phyloP scores from a whole-genome alignment of 2,888 invertebrate genomes.

The Xestobium rufovillosum region DNA sequence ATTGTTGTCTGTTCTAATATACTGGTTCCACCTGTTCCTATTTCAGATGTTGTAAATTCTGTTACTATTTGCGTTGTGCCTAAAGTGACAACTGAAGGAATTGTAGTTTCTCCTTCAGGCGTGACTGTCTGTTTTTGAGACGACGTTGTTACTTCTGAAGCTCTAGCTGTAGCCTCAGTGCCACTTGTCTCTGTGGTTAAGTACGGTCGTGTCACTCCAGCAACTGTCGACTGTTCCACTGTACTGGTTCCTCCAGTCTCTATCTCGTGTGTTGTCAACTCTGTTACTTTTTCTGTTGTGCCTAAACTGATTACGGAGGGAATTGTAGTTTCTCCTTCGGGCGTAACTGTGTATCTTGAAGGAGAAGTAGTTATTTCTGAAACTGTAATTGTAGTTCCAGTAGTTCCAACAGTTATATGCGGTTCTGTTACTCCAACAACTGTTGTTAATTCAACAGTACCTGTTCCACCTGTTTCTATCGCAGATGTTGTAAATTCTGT shows the following conservation, averaged over 20 bases:
- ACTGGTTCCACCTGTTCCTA: conserved; percentile 14
- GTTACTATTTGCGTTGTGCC: conserved; percentile 18
- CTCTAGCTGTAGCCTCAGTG: too few relatives aligned
- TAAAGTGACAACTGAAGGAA: conserved; percentile 24
- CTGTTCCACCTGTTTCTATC: conserved; percentile 10
- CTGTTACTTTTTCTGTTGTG: conserved; percentile 16
- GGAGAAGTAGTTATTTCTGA: conserved; percentile 10
- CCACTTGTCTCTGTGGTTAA: too few relatives aligned
- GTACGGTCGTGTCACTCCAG: too few relatives aligned
- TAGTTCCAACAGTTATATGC: conserved; percentile 12
- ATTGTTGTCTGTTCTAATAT: too few relatives aligned
- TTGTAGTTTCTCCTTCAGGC: conserved; percentile 8
- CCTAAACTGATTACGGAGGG: too few relatives aligned
- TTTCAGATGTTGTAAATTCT: conserved; percentile 7
- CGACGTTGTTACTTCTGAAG: conserved; percentile 6
- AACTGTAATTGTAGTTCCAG: conserved; percentile 12
- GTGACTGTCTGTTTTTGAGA: conserved; percentile 25
- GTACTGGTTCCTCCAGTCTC: conserved; percentile 13
- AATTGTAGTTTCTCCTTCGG: conserved; percentile 32
- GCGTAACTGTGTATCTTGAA: conserved; percentile 21
- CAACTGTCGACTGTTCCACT: conserved; percentile 1
- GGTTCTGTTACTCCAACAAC: conserved; percentile 1
- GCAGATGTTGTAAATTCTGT: conserved; percentile 32
- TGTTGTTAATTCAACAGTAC: conserved; percentile 11
- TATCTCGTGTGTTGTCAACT: conserved; percentile 11